Evolutionary conservation across 2,888 invertebrate genomes (phyloP).

Genomic region (Calameuta idolon): DNA sequence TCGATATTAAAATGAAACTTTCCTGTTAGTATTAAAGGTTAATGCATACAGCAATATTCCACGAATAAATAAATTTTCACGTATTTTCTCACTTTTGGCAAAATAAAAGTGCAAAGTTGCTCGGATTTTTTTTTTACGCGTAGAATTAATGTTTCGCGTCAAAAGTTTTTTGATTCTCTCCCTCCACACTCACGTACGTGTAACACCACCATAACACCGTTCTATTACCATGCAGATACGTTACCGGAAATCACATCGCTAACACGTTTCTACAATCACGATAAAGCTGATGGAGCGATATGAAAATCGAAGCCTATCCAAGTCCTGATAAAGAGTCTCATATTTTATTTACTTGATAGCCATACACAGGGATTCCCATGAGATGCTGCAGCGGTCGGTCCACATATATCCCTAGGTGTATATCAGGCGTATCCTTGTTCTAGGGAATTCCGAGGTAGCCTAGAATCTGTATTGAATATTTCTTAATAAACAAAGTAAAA

Average conservation of each 20-base stretch:
- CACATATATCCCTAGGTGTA: background rate
- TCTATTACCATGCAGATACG: too few species aligned
- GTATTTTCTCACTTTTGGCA: background rate
- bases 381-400: background rate
- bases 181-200: too few species aligned
- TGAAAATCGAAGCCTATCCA: background rate
- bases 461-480: background rate
- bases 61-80: background rate
- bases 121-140: background rate
- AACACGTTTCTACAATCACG: background rate
- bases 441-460: background rate
- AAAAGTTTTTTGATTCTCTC: background rate
- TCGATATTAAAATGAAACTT: background rate
- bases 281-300: background rate
- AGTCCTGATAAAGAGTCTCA: background rate
- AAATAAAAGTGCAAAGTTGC: background rate
- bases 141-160: background rate
- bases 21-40: background rate
- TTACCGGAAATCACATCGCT: too few species aligned
- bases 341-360: background rate
- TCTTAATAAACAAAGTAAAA: conserved; percentile 9
- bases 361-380: background rate
- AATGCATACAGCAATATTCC: background rate
- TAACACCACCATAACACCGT: too few species aligned
- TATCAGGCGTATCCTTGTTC: background rate